Evolutionary conservation across 2,888 invertebrate genomes (phyloP), one percentile per base, ranked within the genome.

Genomic region (Conops quadrifasciatus): DNA sequence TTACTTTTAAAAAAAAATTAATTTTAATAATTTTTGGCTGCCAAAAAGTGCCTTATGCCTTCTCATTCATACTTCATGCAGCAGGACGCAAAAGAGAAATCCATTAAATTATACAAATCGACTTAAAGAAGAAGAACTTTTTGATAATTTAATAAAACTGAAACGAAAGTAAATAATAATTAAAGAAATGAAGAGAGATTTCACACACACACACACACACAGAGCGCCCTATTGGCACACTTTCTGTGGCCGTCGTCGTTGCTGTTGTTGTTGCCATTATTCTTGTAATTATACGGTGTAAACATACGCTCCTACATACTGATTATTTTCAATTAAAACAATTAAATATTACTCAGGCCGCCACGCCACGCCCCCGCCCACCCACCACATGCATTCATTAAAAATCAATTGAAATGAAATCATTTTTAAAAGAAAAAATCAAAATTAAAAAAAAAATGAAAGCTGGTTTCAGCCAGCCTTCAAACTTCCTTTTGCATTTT

Each of bases 311-410:
- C 9, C 16, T 7, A 47, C 47, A 45, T 13, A 47, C 16, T 26
- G 63, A 47, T 63, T 63, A 26, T 47, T 63, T 62, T 62, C 47
- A 49, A 47, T 63, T 24, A 47, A 63, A 63, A 47, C 45, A 63
- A 45, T 63, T 47, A 63, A 63, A 47, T 63, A 47, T 63, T 63
- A 47, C 47, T 45, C 28, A 59, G 4, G 28, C 59, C 26, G 11
- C n/a, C 45, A n/a, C n/a, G n/a, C 45, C 13, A 5, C 45, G 7
- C 49, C 49, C 11, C 49, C 49, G 15, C 49, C 49, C 11, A n/a
- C 49, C 11, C 58, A 11, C 24, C 15, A 7, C 58, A 15, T 58
- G 15, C 58, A 28, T 58, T 58, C 28, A 58, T 58, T 58, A 58
- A 58, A 58, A 58, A 58, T 28, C 58, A 58, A 58, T 58, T 58